Evolutionary conservation across 2,888 invertebrate genomes (phyloP), one percentile per base, ranked within the genome.

Genomic region (Crocallis elinguaria): DNA sequence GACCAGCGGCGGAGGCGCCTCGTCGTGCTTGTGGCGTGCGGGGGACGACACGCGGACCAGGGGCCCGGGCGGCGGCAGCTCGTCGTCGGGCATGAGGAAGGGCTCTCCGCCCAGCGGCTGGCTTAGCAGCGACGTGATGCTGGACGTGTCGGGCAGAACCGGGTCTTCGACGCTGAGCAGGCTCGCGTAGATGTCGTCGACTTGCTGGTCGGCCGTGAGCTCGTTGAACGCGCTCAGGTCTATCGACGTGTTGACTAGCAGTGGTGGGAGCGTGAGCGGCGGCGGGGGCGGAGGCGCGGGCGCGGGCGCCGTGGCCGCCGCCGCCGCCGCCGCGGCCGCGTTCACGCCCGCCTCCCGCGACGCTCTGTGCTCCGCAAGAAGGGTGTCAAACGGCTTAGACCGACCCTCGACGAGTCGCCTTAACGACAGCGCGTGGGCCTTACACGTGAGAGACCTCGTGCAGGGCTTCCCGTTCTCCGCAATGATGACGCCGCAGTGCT

Each of bases 401-500:
- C 96, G 92, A 0, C 95, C 96, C 52, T 92, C 84, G 23, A 96
- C 96, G 13, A 94, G 93, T 59, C 96, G 86, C 51, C 96, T 87
- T 63, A 95, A 79, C 30, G 95, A 94, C 64, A 96, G 87, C 13
- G 95, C 94, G 77, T 94, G 94, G 27, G 93, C 93, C 73, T 94
- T 94, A 71, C 94, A 95, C 33, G 96, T 96, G 49, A 96, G 92
- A 13, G 96, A 96, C 54, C 96, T 90, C 42, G 96, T 96, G 79
- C 97, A 97, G 0, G 95, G 95, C 69, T 94, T 94, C 3, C 92
- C 92, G 58, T 93, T 94, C 62, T 95, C 95, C 1, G 92, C 93
- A 46, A 93, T 94, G 66, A 93, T 84, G 11, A 96, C 96, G 1
- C 97, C 97, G 79, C 97, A 97, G 77, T 97, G 97, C 64, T 95